Percentiles rank a stretch among this genome's conserved stretches.
Evolutionary conservation across 2,797 vertebrate species (phyloP).

Genomic region (Sebastes miniatus): DNA sequence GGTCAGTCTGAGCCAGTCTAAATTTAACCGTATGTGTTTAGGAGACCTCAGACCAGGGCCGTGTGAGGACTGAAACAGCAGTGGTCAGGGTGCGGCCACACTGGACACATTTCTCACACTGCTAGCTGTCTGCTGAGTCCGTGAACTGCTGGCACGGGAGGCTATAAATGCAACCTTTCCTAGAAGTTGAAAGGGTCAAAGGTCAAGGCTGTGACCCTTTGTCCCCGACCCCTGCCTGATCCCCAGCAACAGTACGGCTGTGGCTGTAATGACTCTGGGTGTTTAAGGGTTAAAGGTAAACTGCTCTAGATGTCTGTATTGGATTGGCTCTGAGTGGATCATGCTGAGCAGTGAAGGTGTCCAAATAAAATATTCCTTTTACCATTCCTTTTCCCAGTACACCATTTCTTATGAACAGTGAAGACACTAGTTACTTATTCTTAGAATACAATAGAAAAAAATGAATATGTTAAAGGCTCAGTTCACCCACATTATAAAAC

Average conservation of each 20-base stretch:
- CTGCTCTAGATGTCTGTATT: neutral
- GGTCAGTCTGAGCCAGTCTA: constrained; percentile 56
- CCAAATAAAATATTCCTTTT: neutral
- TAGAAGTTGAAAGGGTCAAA: constrained; percentile 33
- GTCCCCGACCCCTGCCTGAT: constrained; percentile 17
- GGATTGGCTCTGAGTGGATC: neutral
- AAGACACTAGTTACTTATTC: neutral
- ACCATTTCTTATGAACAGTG: neutral
- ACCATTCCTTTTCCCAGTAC: neutral
- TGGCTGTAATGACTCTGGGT: neutral
- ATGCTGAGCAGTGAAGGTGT: neutral
- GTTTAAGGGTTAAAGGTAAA: constrained; percentile 17
- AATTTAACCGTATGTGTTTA: constrained; percentile 69
- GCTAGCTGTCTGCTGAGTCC: constrained; percentile 21
- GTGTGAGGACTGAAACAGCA: constrained; percentile 54
- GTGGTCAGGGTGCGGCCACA: constrained; percentile 61
- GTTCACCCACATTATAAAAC: neutral
- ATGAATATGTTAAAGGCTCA: neutral
- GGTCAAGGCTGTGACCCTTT: constrained; percentile 13
- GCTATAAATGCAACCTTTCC: constrained; percentile 37
- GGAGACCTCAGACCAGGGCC: constrained; percentile 52
- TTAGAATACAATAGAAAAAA: neutral
- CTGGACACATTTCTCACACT: constrained; percentile 50
- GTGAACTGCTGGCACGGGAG: constrained; percentile 1
- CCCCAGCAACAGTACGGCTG: neutral